These are phyloP conservation scores for Aythya baeri DNA, from an alignment of 2,113 vertebrate genomes.

Conservation along the genomic window DNA sequence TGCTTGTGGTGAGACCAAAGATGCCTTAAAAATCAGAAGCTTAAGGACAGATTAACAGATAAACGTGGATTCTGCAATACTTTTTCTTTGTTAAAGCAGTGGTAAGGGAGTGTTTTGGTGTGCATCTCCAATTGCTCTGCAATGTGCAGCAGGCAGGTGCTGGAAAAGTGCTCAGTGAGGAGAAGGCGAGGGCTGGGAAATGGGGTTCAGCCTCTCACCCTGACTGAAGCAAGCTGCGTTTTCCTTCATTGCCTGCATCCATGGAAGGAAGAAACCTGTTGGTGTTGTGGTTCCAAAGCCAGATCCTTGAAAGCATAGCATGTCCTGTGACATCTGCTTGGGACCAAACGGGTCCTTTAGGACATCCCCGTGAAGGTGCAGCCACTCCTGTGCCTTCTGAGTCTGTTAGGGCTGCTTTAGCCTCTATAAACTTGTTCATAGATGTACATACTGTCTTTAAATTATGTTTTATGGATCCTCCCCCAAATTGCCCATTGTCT, in stretches of 20 bases:
- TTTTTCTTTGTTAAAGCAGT: neutral
- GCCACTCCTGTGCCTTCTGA: fast-evolving
- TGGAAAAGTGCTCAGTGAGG: neutral
- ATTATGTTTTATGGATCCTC: neutral
- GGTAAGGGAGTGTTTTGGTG: neutral
- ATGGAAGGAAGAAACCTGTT: fast-evolving
- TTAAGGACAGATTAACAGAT: neutral
- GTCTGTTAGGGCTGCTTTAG: neutral
- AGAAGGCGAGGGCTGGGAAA: neutral
- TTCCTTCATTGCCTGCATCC: neutral
- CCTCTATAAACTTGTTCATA: neutral
- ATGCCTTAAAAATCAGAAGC: neutral
- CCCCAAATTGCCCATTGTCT: neutral
- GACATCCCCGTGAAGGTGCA: fast-evolving
- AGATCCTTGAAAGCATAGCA: neutral
- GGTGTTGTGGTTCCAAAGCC: neutral
- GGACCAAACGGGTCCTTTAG: neutral
- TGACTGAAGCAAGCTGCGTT: neutral
- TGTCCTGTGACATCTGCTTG: neutral
- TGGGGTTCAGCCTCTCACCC: neutral
- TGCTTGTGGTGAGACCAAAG: neutral
- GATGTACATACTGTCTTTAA: neutral
- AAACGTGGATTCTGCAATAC: neutral
- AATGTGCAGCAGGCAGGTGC: neutral
- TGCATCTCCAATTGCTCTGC: fast-evolving